Base-by-base conservation (phyloP, 1,140 invertebrate species). In the Augochlora pura region DNA sequence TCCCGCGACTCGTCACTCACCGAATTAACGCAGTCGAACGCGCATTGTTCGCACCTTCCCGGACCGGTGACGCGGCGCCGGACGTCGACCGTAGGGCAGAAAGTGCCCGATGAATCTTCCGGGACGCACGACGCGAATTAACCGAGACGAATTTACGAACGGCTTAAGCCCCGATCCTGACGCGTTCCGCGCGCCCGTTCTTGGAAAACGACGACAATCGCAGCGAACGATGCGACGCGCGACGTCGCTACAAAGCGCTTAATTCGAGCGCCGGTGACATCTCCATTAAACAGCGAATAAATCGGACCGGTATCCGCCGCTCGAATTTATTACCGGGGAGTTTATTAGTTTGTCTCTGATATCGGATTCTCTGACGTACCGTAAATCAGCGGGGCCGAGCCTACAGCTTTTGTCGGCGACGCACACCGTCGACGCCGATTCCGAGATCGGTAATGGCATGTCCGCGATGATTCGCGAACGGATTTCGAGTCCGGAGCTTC, bases 331-430 rank as follows among this genome's bases (percentile, higher is more conserved):
- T 42, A n/a, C 21, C 16, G 21, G 27, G 38, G 42, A 46, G 72
- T 74, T 65, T 64, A 74, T 74, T 74, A 74, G n/a, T 42, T 74
- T 25, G 72, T 54, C 64, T 54, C 64, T 54, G 59, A 23, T 71
- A 27, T 39, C 39, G 23, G 39, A 25, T 18, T 39, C 38, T 5
- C 21, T n/a, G 18, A 8, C 54, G 25, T 16, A 7, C 57, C 42
- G 52, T 59, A 76, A 68, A 68, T 60, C 42, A n/a, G 8, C 32
- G 4, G 32, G 32, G 32, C 60, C 27, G 21, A 5, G 49, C 27
- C 23, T 18, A 46, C 32, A 54, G 62, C 46, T 38, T 63, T 77
- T 60, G 65, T 69, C 65, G n/a, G 21, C 54, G 16, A 62, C 68
- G 4, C 32, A 62, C 68, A 32, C 32, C 32, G 4, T 32, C 32